Base-by-base conservation (phyloP, 2,888 invertebrate genomes). In the Watsonalla cultraria region DNA sequence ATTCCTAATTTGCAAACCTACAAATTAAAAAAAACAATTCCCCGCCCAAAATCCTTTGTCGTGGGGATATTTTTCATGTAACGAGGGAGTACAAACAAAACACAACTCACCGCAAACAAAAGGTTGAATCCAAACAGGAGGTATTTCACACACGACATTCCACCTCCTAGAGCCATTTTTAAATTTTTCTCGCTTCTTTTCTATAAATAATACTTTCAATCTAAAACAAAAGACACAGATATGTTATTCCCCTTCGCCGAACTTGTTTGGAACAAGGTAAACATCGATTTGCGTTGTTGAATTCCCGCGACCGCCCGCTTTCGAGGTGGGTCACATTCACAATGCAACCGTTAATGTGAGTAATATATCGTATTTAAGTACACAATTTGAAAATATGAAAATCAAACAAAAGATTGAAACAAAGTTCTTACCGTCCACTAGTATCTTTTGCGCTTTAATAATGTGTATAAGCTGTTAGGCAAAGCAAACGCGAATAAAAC, bases 81-180 rank as follows among this genome's bases (percentile, higher is more conserved):
- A 61, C 66, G 61, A 59, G 55, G 57, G 60, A 57, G 60, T 53
- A 55, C 39, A 53, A 52, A 51, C 58, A 54, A 65, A 67, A 69
- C 59, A 57, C 62, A 68, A 92, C 96, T 94, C 90, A 97, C 97
- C 88, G 96, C 96, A 90, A 97, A 96, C 66, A 96, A 86, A 66
- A 97, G 92, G 88, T 97, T 97, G 92, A 97, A 96, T 68, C 95
- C 92, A 85, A 97, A 97, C 51, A 97, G 93, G 58, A 97, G 92
- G 83, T 96, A 97, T 89, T 97, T 97, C 70, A 97, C 94, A 90
- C 96, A 96, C 70, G 96, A 94, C 94, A 96, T 95, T 78, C 96
- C 95, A 68, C 94, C 94, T 66, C 94, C 94, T 71, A 94, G 92
- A 90, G 95, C 95, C 95, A 95, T 95, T 76, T 78, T 85, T 67